Base-by-base conservation (phyloP, 64 coral and sea anemone species). In the Orbicella faveolata region DNA sequence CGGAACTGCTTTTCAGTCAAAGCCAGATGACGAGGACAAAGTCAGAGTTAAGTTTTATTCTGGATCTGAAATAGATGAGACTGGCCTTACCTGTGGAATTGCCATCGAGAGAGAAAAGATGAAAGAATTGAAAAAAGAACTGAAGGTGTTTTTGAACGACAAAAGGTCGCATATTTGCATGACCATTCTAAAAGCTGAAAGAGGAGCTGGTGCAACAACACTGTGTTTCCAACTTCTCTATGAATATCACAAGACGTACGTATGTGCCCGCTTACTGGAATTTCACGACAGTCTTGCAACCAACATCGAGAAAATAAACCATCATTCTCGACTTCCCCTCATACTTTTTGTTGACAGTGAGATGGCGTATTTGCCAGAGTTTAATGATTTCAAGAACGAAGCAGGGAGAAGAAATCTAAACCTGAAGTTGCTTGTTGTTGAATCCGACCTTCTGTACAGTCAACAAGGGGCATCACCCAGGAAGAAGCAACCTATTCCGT, bases 121-220 rank as follows among this genome's bases (percentile, higher is more conserved):
- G 86, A 83, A 92, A 51, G 89, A 92, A 6, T 23, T 95, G 55
- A 91, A 95, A 86, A 92, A 44, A 82, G 94, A 95, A 75, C 25
- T 95, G 3, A 92, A 79, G 55, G 33, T 36, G 10, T 76, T 95
- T 72, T 68, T 83, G 15, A 95, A 59, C 33, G 94, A 88, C 36
- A 90, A 86, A 55, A 83, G 73, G 11, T 95, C 85, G 34, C 93
- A 87, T 23, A 83, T 94, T 18, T 65, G 88, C 54, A 77, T 94
- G 44, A 90, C 86, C 33, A 81, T 90, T 23, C n/a, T 94, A n/a
- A 90, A 94, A 75, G 89, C 89, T 10, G 89, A 94, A 16, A 90
- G 93, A 74, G 93, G 93, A 17, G 89, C 93, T 30, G 93, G 93
- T 65, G 88, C 93, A 91, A 94, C 88, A 53, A 94, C 93, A 7